Base-by-base conservation (phyloP, 2,113 vertebrate species). In the Megatriorchis doriae region DNA sequence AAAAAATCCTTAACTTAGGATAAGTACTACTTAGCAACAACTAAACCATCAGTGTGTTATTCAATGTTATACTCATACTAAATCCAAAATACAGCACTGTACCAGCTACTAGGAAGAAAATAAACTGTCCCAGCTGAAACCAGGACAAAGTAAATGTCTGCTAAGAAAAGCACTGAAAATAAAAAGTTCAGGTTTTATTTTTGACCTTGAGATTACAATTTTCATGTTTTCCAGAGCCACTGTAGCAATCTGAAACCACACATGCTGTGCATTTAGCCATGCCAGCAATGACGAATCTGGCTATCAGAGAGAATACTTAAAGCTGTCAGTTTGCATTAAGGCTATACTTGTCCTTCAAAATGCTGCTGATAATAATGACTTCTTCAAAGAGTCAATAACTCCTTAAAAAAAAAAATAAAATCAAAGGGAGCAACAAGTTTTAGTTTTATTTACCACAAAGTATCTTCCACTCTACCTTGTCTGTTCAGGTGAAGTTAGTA, bases 261-360 rank as follows among this genome's bases (percentile, higher is more conserved):
- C 75, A 71, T 85, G 82, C 62, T 96, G 83, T 95, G 71, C 80
- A 92, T 92, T 94, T 96, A 93, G 70, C 85, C 77, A 80, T 82
- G 87, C 87, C 94, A 97, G 78, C 71, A 95, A 47, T 62, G 72
- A 95, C 58, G 73, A 94, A 85, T 94, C 62, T 87, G 86, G 53
- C 62, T 68, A 96, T 92, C 91, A 83, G 43, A 89, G 14, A 53
- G 87, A 95, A 96, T 95, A 96, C 79, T 90, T 95, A 79, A 93
- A 96, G 89, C 71, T 95, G 95, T 84, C 96, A 81, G 74, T 78
- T 93, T 94, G 89, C 75, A 94, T 94, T 95, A 97, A 84, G 58
- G 77, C 53, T 91, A 38, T 59, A 94, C 71, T 79, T 81, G 48
- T 84, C 89, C 89, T 96, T 91, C 86, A 87, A 93, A 97, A 93